Conservation (phyloP, 92 coral and sea anemone genomes). For the Zoanthus sociatus region DNA sequence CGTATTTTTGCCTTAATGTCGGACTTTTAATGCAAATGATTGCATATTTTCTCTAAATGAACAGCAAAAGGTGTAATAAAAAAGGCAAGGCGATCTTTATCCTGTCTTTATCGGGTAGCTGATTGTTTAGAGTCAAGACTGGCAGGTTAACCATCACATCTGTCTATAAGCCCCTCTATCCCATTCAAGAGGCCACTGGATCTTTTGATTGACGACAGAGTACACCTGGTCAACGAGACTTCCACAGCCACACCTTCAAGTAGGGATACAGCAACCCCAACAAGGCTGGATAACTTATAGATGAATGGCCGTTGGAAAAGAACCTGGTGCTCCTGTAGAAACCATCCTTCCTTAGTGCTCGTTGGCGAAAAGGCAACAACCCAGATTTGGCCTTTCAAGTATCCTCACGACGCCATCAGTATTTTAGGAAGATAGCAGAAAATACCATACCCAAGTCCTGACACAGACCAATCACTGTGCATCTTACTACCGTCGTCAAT, state of each 20-base stretch:
- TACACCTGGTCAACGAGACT: neutral
- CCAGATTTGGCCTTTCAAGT: constrained; percentile 7
- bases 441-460: neutral
- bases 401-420: neutral
- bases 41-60: too few relatives aligned
- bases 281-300: constrained; percentile 15
- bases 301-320: constrained; percentile 8
- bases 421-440: neutral
- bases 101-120: neutral
- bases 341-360: constrained; percentile 12
- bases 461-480: constrained; percentile 10
- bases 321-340: constrained; percentile 7
- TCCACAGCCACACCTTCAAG: constrained; percentile 5
- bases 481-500: constrained; percentile 9
- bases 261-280: constrained; percentile 14
- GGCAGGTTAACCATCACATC: constrained; percentile 1
- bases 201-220: neutral
- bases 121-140: constrained; percentile 15
- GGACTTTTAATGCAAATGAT: too few relatives aligned
- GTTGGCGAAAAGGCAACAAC: neutral
- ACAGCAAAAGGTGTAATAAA: too few relatives aligned
- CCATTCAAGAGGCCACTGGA: neutral
- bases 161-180: constrained; percentile 11
- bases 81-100: too few relatives aligned
- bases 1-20: too few relatives aligned